phyloP scores from a whole-genome alignment of 1,140 invertebrate genomes.

The Drosophila setifemur region DNA sequence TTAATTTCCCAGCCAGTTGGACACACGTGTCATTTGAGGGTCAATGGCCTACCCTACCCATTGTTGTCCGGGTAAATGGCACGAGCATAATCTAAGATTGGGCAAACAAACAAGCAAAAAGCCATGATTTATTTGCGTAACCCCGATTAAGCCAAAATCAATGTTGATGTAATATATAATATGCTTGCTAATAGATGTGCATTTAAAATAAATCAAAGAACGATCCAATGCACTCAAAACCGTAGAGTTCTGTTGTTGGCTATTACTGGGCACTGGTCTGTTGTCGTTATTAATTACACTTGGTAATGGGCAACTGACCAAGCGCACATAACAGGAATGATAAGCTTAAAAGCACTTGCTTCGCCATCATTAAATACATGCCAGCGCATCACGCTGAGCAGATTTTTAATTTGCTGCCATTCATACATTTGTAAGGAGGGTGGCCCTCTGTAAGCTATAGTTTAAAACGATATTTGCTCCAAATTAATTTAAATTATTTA shows the following conservation, averaged over 20 bases:
- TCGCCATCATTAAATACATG: conserved; percentile 40
- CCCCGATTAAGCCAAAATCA: conserved; percentile 38
- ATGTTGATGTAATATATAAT: conserved; percentile 35
- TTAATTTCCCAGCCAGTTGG: conserved; percentile 48
- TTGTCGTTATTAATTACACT: conserved; percentile 62
- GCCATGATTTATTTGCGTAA: conserved; percentile 34
- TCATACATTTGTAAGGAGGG: conserved; percentile 11
- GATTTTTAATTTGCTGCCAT: conserved; percentile 36
- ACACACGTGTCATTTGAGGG: conserved; percentile 19
- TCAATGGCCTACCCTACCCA: not conserved
- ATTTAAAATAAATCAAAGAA: conserved; percentile 14
- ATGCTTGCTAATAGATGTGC: conserved; percentile 18
- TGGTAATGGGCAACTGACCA: conserved; percentile 43
- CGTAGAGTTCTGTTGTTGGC: not conserved
- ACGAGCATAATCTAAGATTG: conserved; percentile 25
- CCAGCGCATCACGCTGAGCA: conserved; percentile 19
- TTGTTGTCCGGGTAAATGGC: not conserved
- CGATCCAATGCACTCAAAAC: not conserved
- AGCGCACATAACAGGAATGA: conserved; percentile 51
- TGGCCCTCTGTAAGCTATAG: too few relatives aligned
- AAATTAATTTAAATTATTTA: not conserved
- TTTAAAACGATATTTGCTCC: not conserved
- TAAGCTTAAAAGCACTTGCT: conserved; percentile 49
- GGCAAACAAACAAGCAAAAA: conserved; percentile 18
- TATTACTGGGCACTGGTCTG: not conserved